phyloP scores from a whole-genome alignment of 2,797 vertebrate genomes.

The Pteronotus mesoamericanus region DNA sequence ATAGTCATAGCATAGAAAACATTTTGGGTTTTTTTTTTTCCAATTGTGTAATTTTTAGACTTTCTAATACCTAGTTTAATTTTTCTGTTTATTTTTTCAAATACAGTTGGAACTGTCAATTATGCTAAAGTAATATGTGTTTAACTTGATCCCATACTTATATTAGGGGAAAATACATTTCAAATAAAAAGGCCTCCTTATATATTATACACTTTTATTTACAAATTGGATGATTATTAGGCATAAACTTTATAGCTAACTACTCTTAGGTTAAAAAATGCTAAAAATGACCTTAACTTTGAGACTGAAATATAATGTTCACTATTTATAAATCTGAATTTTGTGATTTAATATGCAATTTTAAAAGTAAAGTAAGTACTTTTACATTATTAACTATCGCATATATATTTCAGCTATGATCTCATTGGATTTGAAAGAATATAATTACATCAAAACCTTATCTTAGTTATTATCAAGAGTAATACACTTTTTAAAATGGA shows the following conservation, averaged over 20 bases:
- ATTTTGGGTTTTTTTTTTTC: slow-evolving; percentile 21
- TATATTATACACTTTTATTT: slow-evolving; percentile 4
- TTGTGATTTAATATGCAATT: slow-evolving; percentile 28
- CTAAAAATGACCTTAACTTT: slow-evolving; percentile 38
- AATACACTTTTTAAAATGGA: background rate
- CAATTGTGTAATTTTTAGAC: background rate
- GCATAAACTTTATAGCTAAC: slow-evolving; percentile 18
- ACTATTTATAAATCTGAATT: slow-evolving; percentile 1
- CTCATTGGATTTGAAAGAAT: background rate
- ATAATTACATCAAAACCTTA: background rate
- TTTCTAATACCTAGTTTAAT: background rate
- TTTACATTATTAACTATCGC: background rate
- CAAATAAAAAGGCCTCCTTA: background rate
- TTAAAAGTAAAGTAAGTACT: background rate
- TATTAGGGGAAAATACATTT: background rate
- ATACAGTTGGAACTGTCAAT: slow-evolving; percentile 24
- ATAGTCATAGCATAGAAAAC: background rate
- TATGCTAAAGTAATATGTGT: background rate
- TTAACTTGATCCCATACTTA: slow-evolving; percentile 8
- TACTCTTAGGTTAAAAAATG: slow-evolving; percentile 38
- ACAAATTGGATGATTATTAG: slow-evolving; percentile 56
- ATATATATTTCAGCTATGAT: background rate
- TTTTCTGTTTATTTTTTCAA: slow-evolving; percentile 31
- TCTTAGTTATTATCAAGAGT: background rate
- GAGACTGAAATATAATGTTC: slow-evolving; percentile 50